Base-by-base conservation (phyloP, 2,888 invertebrate genomes). In the Caenorhabditis sp. region DNA sequence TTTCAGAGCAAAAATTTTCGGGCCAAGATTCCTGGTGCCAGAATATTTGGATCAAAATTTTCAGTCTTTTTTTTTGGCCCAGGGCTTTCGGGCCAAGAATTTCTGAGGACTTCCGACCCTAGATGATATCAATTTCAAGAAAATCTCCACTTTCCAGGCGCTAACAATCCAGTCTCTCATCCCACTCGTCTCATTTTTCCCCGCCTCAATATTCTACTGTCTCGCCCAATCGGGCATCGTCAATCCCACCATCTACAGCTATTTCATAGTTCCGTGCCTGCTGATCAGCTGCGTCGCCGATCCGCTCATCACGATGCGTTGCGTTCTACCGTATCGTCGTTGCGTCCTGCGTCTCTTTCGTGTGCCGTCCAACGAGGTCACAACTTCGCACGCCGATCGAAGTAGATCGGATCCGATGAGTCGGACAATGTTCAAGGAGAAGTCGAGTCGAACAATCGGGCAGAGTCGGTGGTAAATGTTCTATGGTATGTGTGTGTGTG, bases 131-230 rank as follows among this genome's bases (percentile, higher is more conserved):
- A n/a, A n/a, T n/a, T n/a, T n/a, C n/a, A n/a, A n/a, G n/a, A n/a
- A n/a, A n/a, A n/a, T n/a, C n/a, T n/a, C n/a, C n/a, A n/a, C 6
- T 55, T 63, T 71, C n/a, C 59, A 71, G 71, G 71, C 71, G 1
- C 63, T 71, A n/a, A 71, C 71, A 21, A 66, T 71, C 26, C 71
- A 71, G 59, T 71, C 71, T 19, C 43, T 71, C 17, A 66, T 71
- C 50, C 71, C 71, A 0, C 37, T 71, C 21, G 63, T 71, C 37
- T 71, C 71, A 49, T 59, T 71, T 1, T 66, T 71, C 63, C 71
- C 71, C 6, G 66, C 71, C 10, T 71, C 71, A 17, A 37, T 62
- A 23, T 66, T 71, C 17, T 71, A 63, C 50, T 71, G 66, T 17
- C 62, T 71, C 14, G 49, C 71, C 17, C 71, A 66, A 50, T 55